Evolutionary conservation across 2,888 invertebrate genomes (phyloP), one percentile per base, ranked within the genome.

Genomic region (Kuschelorhynchus macadamiae): DNA sequence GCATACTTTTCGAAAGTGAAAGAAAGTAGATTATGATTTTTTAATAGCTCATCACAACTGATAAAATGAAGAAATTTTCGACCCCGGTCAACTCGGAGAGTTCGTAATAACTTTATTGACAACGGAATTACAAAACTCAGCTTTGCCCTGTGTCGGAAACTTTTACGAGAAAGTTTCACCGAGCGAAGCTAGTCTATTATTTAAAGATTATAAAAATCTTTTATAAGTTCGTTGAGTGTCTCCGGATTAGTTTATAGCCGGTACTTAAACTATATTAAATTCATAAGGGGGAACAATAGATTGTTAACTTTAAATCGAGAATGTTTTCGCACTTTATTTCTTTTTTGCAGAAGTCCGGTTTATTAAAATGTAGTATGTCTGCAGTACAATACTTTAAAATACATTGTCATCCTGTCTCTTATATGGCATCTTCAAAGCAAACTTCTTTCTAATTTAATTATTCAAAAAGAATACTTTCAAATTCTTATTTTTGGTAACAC

Each of bases 141-240:
- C 42, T 20, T 25, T 16, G 16, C 30, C 36, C 55, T 55, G 14
- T 53, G 53, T 53, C 36, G 39, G 9, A 30, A 55, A 55, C 41
- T 55, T 55, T 42, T 42, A 16, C 11, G 30, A 52, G 33, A 57
- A 57, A 57, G 44, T 57, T 57, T 57, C 46, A 20, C 56, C 56
- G 11, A 57, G 44, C 42, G 33, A 46, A 33, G 56, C 46, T 57
- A 57, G 44, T 57, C 46, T 57, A 57, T 57, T 57, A 57, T 57
- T 57, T 46, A 57, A 20, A 60, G 59, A 47, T 60, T 60, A 60
- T 60, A 60, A 60, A 60, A 60, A 60, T 60, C 59, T 60, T 60
- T 60, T 60, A 60, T 60, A 49, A 60, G 49, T 60, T 60, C 39
- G 25, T 25, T 17, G 49, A 60, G 59, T 49, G 49, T 47, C 59